A percentile compares a stretch with the other conserved stretches of the same genome.
phyloP scores from a whole-genome alignment of 2,113 vertebrate species.

The Marmota monax region DNA sequence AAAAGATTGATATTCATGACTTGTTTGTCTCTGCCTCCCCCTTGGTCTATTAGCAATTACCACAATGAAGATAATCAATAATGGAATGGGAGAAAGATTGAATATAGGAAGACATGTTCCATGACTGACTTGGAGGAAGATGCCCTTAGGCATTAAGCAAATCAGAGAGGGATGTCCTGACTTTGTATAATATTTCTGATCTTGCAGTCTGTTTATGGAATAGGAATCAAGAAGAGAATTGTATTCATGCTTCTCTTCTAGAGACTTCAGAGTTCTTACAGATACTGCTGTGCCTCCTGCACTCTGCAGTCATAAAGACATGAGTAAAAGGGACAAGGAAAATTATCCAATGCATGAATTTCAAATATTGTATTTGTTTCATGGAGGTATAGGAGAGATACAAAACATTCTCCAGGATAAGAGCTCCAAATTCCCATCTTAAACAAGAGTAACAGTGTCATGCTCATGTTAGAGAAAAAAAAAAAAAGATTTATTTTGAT shows the following conservation, averaged over 20 bases:
- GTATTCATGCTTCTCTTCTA: not conserved
- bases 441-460: not conserved
- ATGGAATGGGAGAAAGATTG: conserved; percentile 67
- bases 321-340: not conserved
- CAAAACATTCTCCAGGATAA: not conserved
- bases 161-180: fast-evolving
- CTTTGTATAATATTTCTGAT: not conserved
- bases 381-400: not conserved
- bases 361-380: not conserved
- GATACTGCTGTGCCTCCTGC: not conserved
- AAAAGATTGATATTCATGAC: conserved; percentile 16
- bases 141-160: not conserved
- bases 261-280: not conserved
- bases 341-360: not conserved
- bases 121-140: not conserved
- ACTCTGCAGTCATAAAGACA: not conserved
- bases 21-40: not conserved
- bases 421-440: not conserved
- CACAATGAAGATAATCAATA: conserved; percentile 59
- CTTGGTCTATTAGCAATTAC: conserved; percentile 67
- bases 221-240: not conserved
- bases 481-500: not conserved
- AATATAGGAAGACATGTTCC: not conserved
- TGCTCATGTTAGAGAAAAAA: not conserved
- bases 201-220: not conserved